Conservation (phyloP, 2,797 vertebrate species). For the Neosalanx taihuensis region DNA sequence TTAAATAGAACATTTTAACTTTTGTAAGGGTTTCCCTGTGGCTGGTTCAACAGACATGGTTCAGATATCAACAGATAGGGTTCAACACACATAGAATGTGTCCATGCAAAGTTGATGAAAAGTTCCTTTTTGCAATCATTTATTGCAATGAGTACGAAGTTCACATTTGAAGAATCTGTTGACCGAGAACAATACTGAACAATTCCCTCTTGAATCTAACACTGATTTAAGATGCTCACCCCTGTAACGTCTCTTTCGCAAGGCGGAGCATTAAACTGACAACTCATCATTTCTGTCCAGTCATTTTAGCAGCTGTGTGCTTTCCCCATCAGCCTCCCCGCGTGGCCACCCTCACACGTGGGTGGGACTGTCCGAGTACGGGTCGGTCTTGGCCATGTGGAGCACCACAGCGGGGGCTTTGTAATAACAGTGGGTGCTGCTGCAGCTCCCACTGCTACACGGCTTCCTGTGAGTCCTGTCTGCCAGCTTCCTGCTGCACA, state of each 20-base stretch:
- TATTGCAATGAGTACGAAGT: constrained; percentile 47
- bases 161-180: constrained; percentile 50
- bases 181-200: constrained; percentile 63
- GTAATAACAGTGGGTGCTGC: constrained; percentile 88
- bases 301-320: constrained; percentile 58
- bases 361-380: constrained; percentile 88
- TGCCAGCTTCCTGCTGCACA: constrained; percentile 88
- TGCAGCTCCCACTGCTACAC: constrained; percentile 81
- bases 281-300: constrained; percentile 43
- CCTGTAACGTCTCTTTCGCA: constrained; percentile 53
- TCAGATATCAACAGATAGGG: no score
- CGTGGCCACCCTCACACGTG: constrained; percentile 76
- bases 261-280: constrained; percentile 47
- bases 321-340: constrained; percentile 43
- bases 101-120: constrained; percentile 23
- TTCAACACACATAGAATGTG: constrained; percentile 9
- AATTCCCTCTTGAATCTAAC: constrained; percentile 64
- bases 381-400: constrained; percentile 92
- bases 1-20: constrained; percentile 75
- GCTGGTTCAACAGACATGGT: constrained; percentile 44
- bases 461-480: constrained; percentile 88
- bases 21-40: constrained; percentile 65
- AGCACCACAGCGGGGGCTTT: constrained; percentile 88
- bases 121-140: constrained; percentile 48
- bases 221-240: constrained; percentile 51